Percentiles rank a stretch among this genome's conserved stretches.
Evolutionary conservation across 2,797 vertebrate species (phyloP).

Genomic region (Orestias chungarensis): DNA sequence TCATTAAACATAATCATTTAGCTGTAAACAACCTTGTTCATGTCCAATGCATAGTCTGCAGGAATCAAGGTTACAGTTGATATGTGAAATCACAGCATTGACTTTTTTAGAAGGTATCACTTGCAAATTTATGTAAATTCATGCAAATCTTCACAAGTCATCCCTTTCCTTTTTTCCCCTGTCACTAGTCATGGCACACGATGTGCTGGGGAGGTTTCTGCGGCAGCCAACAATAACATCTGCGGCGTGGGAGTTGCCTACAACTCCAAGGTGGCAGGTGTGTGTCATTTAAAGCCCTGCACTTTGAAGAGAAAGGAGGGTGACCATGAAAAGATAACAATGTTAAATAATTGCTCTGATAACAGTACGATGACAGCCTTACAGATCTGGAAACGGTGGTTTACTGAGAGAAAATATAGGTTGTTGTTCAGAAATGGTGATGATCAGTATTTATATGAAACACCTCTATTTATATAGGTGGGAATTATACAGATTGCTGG

Average conservation of each 20-base stretch:
- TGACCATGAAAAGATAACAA: conserved; percentile 33
- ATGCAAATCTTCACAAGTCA: conserved; percentile 41
- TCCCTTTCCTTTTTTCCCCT: conserved; percentile 32
- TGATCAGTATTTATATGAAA: conserved; percentile 10
- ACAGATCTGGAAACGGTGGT: conserved; percentile 18
- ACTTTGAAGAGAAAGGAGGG: conserved; percentile 22
- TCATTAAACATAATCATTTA: conserved; percentile 7
- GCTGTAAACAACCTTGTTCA: conserved; percentile 11
- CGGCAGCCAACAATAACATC: conserved; percentile 97
- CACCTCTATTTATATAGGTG: conserved; percentile 8
- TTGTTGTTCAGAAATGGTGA: conserved; percentile 6
- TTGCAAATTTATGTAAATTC: conserved; percentile 48
- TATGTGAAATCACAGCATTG: conserved; percentile 24
- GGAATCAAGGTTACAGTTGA: conserved; percentile 15
- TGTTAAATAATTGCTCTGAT: conserved; percentile 33
- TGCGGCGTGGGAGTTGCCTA: conserved; percentile 97
- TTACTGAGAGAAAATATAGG: conserved; percentile 16
- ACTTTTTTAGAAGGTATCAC: conserved; percentile 11
- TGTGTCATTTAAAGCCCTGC: conserved; percentile 34
- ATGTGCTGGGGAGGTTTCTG: conserved; percentile 97
- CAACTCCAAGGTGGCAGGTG: conserved; percentile 98
- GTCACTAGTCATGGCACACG: conserved; percentile 92
- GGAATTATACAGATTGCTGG: conserved; percentile 21
- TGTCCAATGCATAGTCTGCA: conserved; percentile 23
- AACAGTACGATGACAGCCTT: conserved; percentile 36